Base-by-base conservation (phyloP, 2,888 invertebrate species). In the Lagria hirta region DNA sequence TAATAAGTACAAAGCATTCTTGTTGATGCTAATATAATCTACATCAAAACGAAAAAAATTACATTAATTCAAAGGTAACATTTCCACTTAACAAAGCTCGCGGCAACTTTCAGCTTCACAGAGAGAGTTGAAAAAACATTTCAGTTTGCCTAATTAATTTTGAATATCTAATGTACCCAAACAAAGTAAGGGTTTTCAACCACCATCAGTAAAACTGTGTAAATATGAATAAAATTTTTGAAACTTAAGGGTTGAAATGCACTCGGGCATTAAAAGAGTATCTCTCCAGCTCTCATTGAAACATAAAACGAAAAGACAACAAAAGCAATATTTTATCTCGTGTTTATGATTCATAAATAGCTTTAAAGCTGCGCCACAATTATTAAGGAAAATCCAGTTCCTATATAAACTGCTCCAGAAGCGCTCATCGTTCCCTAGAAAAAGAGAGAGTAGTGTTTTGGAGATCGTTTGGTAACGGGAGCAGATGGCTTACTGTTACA, bases 311-410 rank as follows among this genome's bases (percentile, higher is more conserved):
- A 45, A 48, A n/a, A 48, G 44, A 45, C 41, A 43, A n/a, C n/a
- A n/a, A n/a, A n/a, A n/a, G n/a, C 52, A 50, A 48, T 50, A 50
- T 45, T 50, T 49, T 45, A 40, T 41, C 41, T 41, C 44, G 52
- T 54, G 55, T 55, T 57, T 57, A 55, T 51, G 55, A 51, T 54
- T 48, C 57, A 55, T 57, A 57, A 57, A 57, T 54, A 52, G 51
- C 51, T 48, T 49, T 46, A 44, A 40, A 52, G 51, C 41, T 48
- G 46, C 49, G 48, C 43, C 47, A 49, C 37, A 46, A 45, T 47
- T 52, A 49, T 54, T 49, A 51, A 52, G 52, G 49, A 33, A 28
- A 52, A 50, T 49, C 52, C 51, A 43, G 23, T 38, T 23, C 35
- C 33, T 32, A 35, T 48, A 50, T 52, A 57, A 55, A 57, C 41